These are phyloP conservation scores for Episyrphus balteatus DNA, from an alignment of 1,140 invertebrate species.

Conservation along the genomic window DNA sequence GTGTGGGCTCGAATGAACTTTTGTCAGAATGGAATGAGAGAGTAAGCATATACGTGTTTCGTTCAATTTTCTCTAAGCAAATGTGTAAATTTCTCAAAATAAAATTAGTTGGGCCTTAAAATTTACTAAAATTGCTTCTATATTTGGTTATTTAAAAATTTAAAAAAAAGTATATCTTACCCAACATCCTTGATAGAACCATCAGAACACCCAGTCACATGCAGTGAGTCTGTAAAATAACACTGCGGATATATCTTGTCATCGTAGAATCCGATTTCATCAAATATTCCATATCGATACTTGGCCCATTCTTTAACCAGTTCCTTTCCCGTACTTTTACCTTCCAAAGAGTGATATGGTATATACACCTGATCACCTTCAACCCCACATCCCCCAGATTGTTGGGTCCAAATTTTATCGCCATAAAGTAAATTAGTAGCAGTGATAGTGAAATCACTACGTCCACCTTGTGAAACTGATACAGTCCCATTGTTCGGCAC, in stretches of 20 bases:
- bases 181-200: constrained; percentile 37
- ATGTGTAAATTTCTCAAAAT: too few species aligned
- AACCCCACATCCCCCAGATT: constrained; percentile 45
- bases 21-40: too few species aligned
- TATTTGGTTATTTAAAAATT: too few species aligned
- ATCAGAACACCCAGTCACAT: constrained; percentile 42
- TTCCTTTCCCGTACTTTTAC: not conserved
- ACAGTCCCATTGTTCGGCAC: constrained; percentile 22
- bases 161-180: too few species aligned
- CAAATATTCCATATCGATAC: constrained; percentile 59
- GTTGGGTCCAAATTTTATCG: constrained; percentile 45
- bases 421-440: constrained; percentile 41
- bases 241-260: constrained; percentile 49
- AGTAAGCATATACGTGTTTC: too few species aligned
- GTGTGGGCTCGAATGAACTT: too few species aligned
- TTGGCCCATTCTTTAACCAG: constrained; percentile 54
- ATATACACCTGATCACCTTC: constrained; percentile 48
- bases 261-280: constrained; percentile 48
- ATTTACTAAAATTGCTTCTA: too few species aligned
- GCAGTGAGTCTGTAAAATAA: constrained; percentile 35
- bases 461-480: constrained; percentile 35
- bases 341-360: constrained; percentile 26
- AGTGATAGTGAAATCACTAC: constrained; percentile 42
- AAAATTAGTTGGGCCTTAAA: too few species aligned
- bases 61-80: too few species aligned